Evolutionary conservation across 2,888 invertebrate species (phyloP), one percentile per base, ranked within the genome.

Genomic region (Limnephilus rhombicus): DNA sequence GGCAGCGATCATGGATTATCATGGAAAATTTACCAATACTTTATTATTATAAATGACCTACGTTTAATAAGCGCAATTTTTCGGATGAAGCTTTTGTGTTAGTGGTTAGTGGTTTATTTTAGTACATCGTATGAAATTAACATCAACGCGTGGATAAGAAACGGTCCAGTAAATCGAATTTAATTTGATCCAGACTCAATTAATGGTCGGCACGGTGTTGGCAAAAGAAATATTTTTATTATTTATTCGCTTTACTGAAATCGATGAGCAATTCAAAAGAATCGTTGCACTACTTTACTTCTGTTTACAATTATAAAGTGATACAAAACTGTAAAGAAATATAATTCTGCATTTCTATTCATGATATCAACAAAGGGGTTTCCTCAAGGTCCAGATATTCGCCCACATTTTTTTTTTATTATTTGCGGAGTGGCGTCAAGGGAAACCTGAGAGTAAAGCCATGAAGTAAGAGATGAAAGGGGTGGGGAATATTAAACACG

Each of bases 351-450:
- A 7, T 68, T 24, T 68, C 68, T 68, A 68, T 68, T n/a, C 68
- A 68, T 5, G 24, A 68, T 68, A 68, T 68, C 68, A 68, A n/a
- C 68, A 68, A 68, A 68, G 7, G 24, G n/a, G n/a, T 2, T 68
- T 68, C 68, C 68, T 7, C n/a, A 68, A n/a, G 68, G 68, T 68
- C 24, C 68, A 24, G 68, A 68, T 68, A 68, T 68, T 68, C 24
- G 68, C 9, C 68, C 7, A 24, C 1, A 24, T 29, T 89, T 80
- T 31, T 49, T 29, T 86, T 45, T 18, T 86, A 86, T 86, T 53
- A 53, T 86, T 90, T 68, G 15, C 18, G 80, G 89, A 45, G 87
- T 92, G 93, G 91, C 93, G 92, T 93, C 93, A 92, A 13, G 41
- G 85, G 90, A 80, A 89, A 93, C 91, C 45, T 89, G 88, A 92